Conservation (phyloP, 2,888 invertebrate species). For the Nemotelus pantherinus region DNA sequence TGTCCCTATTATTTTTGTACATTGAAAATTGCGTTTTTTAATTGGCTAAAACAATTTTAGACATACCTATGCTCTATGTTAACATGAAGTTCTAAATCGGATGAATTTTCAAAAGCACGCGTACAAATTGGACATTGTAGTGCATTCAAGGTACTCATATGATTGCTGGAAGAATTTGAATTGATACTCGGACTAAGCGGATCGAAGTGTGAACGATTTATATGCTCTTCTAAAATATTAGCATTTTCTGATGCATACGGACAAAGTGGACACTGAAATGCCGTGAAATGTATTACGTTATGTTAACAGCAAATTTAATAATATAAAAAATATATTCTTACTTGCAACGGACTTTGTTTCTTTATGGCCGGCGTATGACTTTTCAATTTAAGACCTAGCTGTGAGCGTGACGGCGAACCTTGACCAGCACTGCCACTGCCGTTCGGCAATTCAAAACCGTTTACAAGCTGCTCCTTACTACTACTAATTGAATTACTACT, state of each 20-base stretch:
- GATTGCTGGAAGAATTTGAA: conserved; percentile 60
- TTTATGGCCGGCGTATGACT: conserved; percentile 66
- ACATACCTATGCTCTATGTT: conserved; percentile 87
- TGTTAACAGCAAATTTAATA: background rate
- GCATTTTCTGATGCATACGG: conserved; percentile 79
- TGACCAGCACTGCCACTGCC: conserved; percentile 66
- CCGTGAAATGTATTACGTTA: background rate
- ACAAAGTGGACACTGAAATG: conserved; percentile 77
- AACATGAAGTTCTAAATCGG: conserved; percentile 84
- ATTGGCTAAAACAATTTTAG: background rate
- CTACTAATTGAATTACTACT: conserved; percentile 47
- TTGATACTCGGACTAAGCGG: conserved; percentile 62
- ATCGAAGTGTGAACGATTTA: conserved; percentile 82
- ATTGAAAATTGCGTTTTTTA: too few species aligned
- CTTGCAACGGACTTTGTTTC: conserved; percentile 51
- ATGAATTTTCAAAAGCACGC: conserved; percentile 74
- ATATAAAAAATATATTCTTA: conserved; percentile 29
- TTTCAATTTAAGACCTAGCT: conserved; percentile 75
- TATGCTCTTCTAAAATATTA: conserved; percentile 80
- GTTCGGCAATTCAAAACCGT: conserved; percentile 52
- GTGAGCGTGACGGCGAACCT: conserved; percentile 78
- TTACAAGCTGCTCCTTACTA: conserved; percentile 46
- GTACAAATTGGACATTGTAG: conserved; percentile 84
- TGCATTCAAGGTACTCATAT: conserved; percentile 64
- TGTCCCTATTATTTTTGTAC: too few species aligned